Base-by-base conservation (phyloP, 1,140 invertebrate genomes). In the Phymastichus coffea region DNA sequence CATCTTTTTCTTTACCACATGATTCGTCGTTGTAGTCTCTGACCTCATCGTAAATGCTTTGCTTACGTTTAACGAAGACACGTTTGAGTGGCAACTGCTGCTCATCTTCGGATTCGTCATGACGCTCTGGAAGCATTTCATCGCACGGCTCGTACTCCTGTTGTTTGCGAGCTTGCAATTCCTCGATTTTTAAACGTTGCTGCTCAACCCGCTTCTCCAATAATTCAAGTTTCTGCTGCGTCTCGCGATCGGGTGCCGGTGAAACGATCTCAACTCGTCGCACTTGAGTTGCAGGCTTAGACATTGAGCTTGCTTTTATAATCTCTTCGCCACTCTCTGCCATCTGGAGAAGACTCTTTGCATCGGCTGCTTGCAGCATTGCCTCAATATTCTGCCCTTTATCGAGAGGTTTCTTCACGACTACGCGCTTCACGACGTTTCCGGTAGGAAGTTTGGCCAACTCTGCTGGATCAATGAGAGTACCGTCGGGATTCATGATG, bases 361-460 rank as follows among this genome's bases (percentile, higher is more conserved):
- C 9, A 8, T 71, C 67, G 1, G 67, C 25, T 0, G 61, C 64
- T 15, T 76, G 74, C 9, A 79, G 44, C 1, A 78, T 55, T 12
- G 65, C 63, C 37, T 76, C 67, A 6, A 72, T 47, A 43, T 62
- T 71, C 14, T 73, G 69, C 28, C 48, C 61, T 9, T 78, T 79
- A 22, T 78, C 76, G 0, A 75, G 26, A 1, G 77, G 67, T 12
- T 77, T 76, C 4, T 79, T 79, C 0, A 79, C 73, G 0, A 80
- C 75, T 0, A 80, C 77, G 20, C 77, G 63, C n/a, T 80, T 80
- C 0, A 80, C 78, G 1, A 80, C 73, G n/a, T 80, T 79, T 7
- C 77, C 76, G 1, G 73, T 74, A 7, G 77, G 75, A 22, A 80
- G 44, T 63, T 80, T 80, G 0, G 79, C 79, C 0, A 80, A 47